These are phyloP conservation scores for Drosophila hamatofila DNA, from an alignment of 2,888 invertebrate species.

Conservation along the genomic window DNA sequence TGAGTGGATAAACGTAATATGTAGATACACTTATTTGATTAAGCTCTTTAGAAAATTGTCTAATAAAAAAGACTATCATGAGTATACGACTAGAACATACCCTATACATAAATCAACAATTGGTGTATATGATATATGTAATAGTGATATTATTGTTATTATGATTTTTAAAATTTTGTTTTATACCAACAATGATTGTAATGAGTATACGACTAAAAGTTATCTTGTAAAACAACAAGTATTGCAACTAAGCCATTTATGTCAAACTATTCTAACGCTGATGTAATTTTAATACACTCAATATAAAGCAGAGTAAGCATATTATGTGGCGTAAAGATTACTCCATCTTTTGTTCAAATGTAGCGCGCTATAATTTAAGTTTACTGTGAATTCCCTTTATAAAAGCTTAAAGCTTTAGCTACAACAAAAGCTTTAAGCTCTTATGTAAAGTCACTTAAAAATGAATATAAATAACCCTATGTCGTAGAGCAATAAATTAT, in stretches of 20 bases:
- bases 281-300: background rate
- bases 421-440: slow-evolving; percentile 7
- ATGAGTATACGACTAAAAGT: background rate
- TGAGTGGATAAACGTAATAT: too few species aligned
- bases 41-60: too few species aligned
- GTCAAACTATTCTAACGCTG: background rate
- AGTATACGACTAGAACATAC: too few species aligned
- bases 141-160: too few species aligned
- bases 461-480: background rate
- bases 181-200: background rate
- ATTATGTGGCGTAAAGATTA: too few species aligned
- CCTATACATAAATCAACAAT: too few species aligned
- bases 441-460: background rate
- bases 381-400: background rate
- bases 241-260: too few species aligned
- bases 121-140: too few species aligned
- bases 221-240: background rate
- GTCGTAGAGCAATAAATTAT: background rate
- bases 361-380: background rate
- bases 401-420: background rate
- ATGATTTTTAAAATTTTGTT: too few species aligned
- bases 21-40: too few species aligned
- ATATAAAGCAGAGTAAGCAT: background rate
- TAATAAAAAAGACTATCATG: too few species aligned
- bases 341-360: background rate